These are phyloP conservation scores for Mesitornis unicolor DNA, from an alignment of 2,113 vertebrate species.

Conservation along the genomic window DNA sequence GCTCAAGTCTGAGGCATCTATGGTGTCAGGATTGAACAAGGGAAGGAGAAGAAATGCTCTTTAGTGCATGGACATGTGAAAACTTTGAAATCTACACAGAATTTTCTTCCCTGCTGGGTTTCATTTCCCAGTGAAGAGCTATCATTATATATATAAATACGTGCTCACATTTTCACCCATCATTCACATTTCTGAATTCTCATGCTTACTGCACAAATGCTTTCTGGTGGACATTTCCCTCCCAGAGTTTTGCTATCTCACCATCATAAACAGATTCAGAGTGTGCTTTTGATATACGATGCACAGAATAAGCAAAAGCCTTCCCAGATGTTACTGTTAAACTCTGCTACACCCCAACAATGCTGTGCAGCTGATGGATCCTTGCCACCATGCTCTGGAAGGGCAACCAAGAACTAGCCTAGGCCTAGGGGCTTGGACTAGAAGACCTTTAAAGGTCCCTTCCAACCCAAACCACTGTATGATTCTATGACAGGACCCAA, in stretches of 20 bases:
- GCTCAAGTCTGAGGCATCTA: conserved; percentile 26
- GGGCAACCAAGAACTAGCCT: not conserved
- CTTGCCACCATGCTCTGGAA: not conserved
- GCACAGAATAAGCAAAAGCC: not conserved
- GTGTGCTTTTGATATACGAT: not conserved
- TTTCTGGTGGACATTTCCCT: not conserved
- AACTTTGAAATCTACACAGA: conserved; percentile 34
- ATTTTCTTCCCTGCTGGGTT: conserved; percentile 60
- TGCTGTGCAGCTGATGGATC: not conserved
- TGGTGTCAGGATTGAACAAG: not conserved
- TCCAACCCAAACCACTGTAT: too few relatives aligned
- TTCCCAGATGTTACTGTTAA: not conserved
- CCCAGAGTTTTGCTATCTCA: conserved; percentile 40
- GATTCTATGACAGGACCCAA: not conserved
- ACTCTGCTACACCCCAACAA: not conserved
- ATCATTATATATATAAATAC: conserved; percentile 17
- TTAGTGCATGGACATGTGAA: conserved; percentile 15
- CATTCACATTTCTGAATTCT: conserved; percentile 47
- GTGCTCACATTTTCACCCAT: conserved; percentile 35
- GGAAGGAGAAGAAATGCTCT: conserved; percentile 39
- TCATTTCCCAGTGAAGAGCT: conserved; percentile 52
- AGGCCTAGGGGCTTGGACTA: too few relatives aligned
- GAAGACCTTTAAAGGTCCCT: too few relatives aligned
- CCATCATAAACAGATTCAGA: conserved; percentile 32
- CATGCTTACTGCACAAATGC: conserved; percentile 21